Evolutionary conservation across 2,113 vertebrate species (phyloP), one percentile per base, ranked within the genome.

Genomic region (Acrocephalus arundinaceus): DNA sequence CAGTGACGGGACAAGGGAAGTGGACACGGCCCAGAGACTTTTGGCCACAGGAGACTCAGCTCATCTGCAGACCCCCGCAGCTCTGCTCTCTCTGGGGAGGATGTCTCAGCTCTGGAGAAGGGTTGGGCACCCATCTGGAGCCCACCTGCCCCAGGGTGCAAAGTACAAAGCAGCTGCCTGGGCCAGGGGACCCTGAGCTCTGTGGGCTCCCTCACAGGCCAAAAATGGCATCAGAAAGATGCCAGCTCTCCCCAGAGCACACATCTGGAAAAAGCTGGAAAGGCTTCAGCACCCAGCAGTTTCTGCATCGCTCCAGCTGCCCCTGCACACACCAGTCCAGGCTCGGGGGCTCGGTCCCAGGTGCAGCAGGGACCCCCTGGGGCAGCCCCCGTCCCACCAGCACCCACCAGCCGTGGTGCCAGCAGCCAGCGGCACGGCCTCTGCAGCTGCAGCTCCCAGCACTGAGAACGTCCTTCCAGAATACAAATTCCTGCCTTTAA

Each of bases 401-500:
- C 8, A 2, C 35, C 49, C 20, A 22, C 57, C 23, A 3, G 66
- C 62, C 49, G 0, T 2, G 13, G 66, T 16, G 49, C 54, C 4
- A 3, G 67, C 75, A 76, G 77, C 24, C 62, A 10, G 66, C 5
- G 0, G 7, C 3, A 39, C 27, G 24, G 77, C 59, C 52, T 31
- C 90, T 84, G 88, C 61, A 48, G 85, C 95, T 83, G 76, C 94
- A 73, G 85, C 75, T 94, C 85, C 30, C 75, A 1, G 59, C 83
- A 20, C 16, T 8, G 61, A 73, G 82, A 66, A 84, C 2, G 37
- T 43, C 13, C 6, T 76, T 62, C 66, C 89, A 35, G 95, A 94
- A 96, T 93, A 92, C 96, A 86, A 95, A 94, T 95, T 92, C 76
- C 68, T 90, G 83, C 79, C 90, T 89, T 86, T 75, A 74, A 89